Base-by-base conservation (phyloP, 2,888 invertebrate species). In the Nezara viridula region DNA sequence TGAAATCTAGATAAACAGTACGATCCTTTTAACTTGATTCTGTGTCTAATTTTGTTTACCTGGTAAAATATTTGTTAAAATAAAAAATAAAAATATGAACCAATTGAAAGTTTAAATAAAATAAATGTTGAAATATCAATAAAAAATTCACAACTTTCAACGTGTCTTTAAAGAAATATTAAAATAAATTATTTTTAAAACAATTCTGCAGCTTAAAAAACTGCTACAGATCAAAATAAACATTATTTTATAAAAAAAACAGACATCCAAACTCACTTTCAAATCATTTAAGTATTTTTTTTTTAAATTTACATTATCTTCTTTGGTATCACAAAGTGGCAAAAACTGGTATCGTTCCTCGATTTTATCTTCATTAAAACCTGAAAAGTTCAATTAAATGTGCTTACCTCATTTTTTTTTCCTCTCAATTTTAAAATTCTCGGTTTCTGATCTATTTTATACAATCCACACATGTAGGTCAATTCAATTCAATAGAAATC, bases 381-480 rank as follows among this genome's bases (percentile, higher is more conserved):
- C 66, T 73, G 66, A 37, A 73, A 73, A 73, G 19, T 19, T 73
- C 0, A 2, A 32, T 37, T 73, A 32, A 6, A 73, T 37, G 32
- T 16, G 66, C 66, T 73, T 73, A 73, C 66, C 66, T 73, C 66
- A 19, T 32, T 73, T 37, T 60, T 60, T n/a, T 52, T 24, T 52
- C 24, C 10, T 52, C 6, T 55, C n/a, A 9, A n/a, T 14, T 60
- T 32, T 27, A n/a, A n/a, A 60, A 32, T 27, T 60, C 14, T 16
- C 12, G 4, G 32, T 27, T 55, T 9, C n/a, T 9, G 24, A 2
- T n/a, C n/a, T n/a, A 0, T n/a, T 24, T 55, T 55, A 1, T 9
- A 55, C 10, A n/a, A 55, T 24, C 55, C 10, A 7, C 55, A 55
- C 24, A 60, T 16, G 27, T 16, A 16, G 27, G 4, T 60, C 27